Evolutionary conservation across 2,797 vertebrate genomes (phyloP).

Genomic region (Pseudopleuronectes americanus): DNA sequence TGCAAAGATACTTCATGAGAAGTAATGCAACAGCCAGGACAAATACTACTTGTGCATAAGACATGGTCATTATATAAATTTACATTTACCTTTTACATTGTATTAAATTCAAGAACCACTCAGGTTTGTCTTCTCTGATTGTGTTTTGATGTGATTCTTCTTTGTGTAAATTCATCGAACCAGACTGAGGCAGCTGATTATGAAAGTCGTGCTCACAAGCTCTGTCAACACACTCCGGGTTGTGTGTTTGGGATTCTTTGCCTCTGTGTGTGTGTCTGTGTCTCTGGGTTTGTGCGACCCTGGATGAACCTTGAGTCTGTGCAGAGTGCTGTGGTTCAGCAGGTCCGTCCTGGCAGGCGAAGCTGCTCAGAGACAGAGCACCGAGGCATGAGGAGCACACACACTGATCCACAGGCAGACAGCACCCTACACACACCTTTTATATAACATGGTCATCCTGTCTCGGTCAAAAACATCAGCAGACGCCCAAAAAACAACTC

Average conservation of each 20-base stretch:
- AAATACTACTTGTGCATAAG: no score
- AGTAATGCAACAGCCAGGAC: no score
- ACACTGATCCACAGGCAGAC: constrained; percentile 50
- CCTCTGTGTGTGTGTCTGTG: constrained; percentile 14
- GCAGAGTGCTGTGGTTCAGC: constrained; percentile 26
- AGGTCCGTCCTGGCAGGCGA: constrained; percentile 52
- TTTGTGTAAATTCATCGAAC: neutral
- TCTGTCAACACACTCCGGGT: constrained; percentile 2
- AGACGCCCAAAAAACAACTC: constrained; percentile 10
- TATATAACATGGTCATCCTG: constrained; percentile 22
- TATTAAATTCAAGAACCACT: neutral
- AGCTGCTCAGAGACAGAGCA: constrained; percentile 34
- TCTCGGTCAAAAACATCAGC: constrained; percentile 43
- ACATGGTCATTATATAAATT: constrained; percentile 3
- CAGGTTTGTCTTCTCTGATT: neutral
- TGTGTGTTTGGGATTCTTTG: constrained; percentile 23
- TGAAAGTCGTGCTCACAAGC: constrained; percentile 5
- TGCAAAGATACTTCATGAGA: no score
- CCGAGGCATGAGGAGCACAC: constrained; percentile 39
- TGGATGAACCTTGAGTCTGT: constrained; percentile 38
- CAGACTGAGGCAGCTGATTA: neutral
- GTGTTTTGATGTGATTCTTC: neutral
- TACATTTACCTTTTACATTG: neutral
- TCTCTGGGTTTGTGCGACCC: constrained; percentile 38
- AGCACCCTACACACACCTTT: constrained; percentile 12